Evolutionary conservation across 2,797 vertebrate genomes (phyloP).

Genomic region (Aphelocoma californica): DNA sequence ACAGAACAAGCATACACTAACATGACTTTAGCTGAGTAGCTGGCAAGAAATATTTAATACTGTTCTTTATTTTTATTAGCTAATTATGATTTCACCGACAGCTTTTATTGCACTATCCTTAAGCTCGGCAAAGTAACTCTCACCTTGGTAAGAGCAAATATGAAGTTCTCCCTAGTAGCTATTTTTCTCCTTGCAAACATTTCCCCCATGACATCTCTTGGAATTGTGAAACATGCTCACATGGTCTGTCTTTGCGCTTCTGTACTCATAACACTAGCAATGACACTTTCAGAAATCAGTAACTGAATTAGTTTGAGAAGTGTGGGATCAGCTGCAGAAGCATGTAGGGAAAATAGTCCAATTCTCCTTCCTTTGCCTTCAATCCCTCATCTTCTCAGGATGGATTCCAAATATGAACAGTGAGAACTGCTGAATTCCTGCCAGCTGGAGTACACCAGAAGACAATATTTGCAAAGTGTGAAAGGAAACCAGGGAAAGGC

Average conservation of each 20-base stretch:
- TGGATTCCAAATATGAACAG: slow-evolving; percentile 9
- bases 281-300: neutral
- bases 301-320: neutral
- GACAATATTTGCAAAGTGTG: slow-evolving; percentile 33
- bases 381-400: neutral
- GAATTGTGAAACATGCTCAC: neutral
- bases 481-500: slow-evolving; percentile 12
- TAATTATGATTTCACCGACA: neutral
- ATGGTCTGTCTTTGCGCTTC: neutral
- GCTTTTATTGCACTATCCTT: neutral
- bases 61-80: neutral
- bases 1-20: neutral
- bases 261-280: neutral
- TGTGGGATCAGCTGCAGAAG: slow-evolving; percentile 22
- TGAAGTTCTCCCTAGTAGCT: neutral
- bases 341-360: slow-evolving; percentile 7
- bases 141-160: slow-evolving; percentile 7
- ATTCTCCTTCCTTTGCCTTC: neutral
- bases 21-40: neutral
- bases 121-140: neutral
- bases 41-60: neutral
- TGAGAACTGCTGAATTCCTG: slow-evolving; percentile 19
- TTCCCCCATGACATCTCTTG: neutral
- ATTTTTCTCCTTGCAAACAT: neutral
- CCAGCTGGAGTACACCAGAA: slow-evolving; percentile 30